phyloP scores from a whole-genome alignment of 1,140 invertebrate genomes.

The Leptestheria dahalacensis region DNA sequence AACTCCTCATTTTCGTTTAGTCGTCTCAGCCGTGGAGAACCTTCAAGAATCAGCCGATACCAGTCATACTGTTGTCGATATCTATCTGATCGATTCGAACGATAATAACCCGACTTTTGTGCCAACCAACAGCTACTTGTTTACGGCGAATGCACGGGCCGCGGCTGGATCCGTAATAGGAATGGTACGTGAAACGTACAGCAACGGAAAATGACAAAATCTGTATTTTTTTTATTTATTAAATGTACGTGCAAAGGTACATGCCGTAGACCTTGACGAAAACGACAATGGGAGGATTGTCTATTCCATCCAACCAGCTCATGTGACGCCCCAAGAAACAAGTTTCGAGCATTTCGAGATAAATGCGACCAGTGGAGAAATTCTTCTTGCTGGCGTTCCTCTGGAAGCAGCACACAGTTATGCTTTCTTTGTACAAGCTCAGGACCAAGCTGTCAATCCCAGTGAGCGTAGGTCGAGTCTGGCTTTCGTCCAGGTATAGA shows the following conservation, averaged over 20 bases:
- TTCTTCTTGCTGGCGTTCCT: constrained; percentile 49
- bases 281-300: constrained; percentile 60
- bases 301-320: constrained; percentile 54
- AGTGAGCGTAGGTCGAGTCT: constrained; percentile 61
- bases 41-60: no score
- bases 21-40: no score
- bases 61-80: no score
- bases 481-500: constrained; percentile 54
- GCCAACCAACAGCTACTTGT: constrained; percentile 62
- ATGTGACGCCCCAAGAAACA: constrained; percentile 36
- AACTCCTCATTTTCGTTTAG: no score
- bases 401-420: constrained; percentile 49
- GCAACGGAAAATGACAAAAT: no score
- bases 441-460: constrained; percentile 60
- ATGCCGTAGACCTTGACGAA: constrained; percentile 62
- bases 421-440: constrained; percentile 64
- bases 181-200: constrained; percentile 27
- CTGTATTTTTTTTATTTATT: no score
- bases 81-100: constrained; percentile 66
- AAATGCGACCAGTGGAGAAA: constrained; percentile 48
- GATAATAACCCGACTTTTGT: constrained; percentile 73
- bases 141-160: constrained; percentile 48
- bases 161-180: constrained; percentile 51
- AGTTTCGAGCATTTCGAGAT: neutral
- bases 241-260: constrained; percentile 31